Base-by-base conservation (phyloP, 2,797 vertebrate genomes). In the Acipenser transmontanus region DNA sequence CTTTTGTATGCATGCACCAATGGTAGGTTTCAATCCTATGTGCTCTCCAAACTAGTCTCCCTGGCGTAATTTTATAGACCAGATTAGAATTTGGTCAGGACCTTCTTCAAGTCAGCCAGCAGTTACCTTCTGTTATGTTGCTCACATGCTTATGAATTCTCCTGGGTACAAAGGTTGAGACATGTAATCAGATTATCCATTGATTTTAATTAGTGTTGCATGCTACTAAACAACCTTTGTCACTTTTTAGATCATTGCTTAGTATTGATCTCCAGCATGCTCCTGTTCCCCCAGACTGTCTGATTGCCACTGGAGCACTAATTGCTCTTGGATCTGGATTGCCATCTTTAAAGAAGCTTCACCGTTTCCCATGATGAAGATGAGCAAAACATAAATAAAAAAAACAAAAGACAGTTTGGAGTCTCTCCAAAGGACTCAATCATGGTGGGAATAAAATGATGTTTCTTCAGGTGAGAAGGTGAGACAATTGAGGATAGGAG, bases 151-250 rank as follows among this genome's bases (percentile, higher is more conserved):
- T 86, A 82, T 85, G 81, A 88, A 87, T 85, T 73, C 83, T 84
- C 76, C 6, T 64, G 70, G 81, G 82, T 80, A 74, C 76, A 77
- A 82, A 85, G 83, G 82, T 82, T 81, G 81, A 82, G 81, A 84
- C 84, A 78, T 85, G 79, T 86, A 86, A 89, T 90, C 85, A 91
- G 87, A 88, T 89, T 88, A 91, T 75, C 79, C 85, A 91, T 91
- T 91, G 89, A 91, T 91, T 92, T 89, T 87, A 89, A 87, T 91
- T 89, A 91, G 84, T 71, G 72, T 71, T 68, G 79, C 74, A 74
- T 76, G 81, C 77, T 82, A 80, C 86, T 86, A 87, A 90, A 88
- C 83, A 88, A 87, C 86, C 85, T 84, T 87, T 89, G 88, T 88
- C 80, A 83, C 82, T 83, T 77, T 61, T 82, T 78, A 73, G 76